phyloP scores from a whole-genome alignment of 2,888 invertebrate genomes.

The Sepiola atlantica region DNA sequence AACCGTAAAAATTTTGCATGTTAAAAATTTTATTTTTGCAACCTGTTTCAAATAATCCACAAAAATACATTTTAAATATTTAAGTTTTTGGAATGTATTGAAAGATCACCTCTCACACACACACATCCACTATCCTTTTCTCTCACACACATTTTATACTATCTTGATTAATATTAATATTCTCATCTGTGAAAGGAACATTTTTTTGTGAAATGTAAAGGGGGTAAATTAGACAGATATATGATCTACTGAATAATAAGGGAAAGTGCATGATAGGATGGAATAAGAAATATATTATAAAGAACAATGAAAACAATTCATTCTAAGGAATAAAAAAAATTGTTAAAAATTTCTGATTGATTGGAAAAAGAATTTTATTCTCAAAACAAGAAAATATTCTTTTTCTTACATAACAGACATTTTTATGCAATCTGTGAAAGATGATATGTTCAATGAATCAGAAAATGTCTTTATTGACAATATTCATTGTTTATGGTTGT shows the following conservation, averaged over 20 bases:
- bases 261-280: neutral
- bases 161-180: too few relatives aligned
- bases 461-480: neutral
- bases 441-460: slow-evolving; percentile 14
- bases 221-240: neutral
- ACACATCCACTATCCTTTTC: neutral
- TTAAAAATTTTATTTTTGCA: too few relatives aligned
- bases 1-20: too few relatives aligned
- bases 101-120: neutral
- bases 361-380: neutral
- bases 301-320: neutral
- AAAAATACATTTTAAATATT: neutral
- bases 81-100: neutral
- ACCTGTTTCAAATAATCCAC: neutral
- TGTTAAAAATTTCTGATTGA: neutral
- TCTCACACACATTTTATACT: too few relatives aligned
- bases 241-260: neutral
- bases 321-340: neutral
- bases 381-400: neutral
- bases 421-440: neutral
- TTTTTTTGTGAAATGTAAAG: neutral
- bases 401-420: neutral
- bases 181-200: too few relatives aligned
- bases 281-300: neutral
- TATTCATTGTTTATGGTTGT: neutral